Base-by-base conservation (phyloP, 1,140 invertebrate species). In the Euglossa dilemma region DNA sequence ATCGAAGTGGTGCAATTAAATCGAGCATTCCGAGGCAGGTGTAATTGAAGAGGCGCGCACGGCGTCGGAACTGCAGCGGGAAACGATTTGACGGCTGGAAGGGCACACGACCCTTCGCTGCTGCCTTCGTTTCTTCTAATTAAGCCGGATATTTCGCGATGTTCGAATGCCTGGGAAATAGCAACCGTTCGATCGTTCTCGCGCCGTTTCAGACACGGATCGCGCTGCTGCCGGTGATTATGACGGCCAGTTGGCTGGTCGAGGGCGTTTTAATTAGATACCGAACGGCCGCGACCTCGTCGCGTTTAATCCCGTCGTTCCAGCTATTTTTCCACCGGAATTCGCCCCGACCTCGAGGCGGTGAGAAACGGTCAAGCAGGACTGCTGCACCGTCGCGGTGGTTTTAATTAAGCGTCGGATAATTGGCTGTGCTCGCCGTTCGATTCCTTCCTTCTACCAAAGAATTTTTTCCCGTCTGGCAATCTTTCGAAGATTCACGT, bases 51-150 rank as follows among this genome's bases (percentile, higher is more conserved):
- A 57, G 83, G n/a, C 28, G 54, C 43, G n/a, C 63, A 64, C 18
- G 16, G 61, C 50, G 64, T 61, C 61, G 28, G 36, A 36, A 50
- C 43, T 16, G 66, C n/a, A n/a, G 11, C 18, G 69, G 28, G 47
- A 71, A 71, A 71, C 75, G 56, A 64, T 78, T 69, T 66, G 63
- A 64, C 75, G 75, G 59, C 45, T 66, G 50, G 47, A 23, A 74
- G 56, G 66, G 66, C 43, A 74, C 25, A 28, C 28, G 25, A 47
- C 14, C 50, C 50, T 66, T n/a, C n/a, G 50, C 64, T n/a, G 36
- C 23, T 25, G 63, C 59, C 82, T 77, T 87, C 85, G 66, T 76
- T 85, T 87, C 85, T 85, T 73, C 66, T 57, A 88, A 87, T 87
- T 88, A 85, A 88, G 64, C 50, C 28, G 23, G 8, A 18, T 54